A percentile compares a stretch with the other conserved stretches of the same genome.
These are phyloP conservation scores for Hermatobates lingyangjiaoensis DNA, from an alignment of 1,140 invertebrate genomes.

Conservation along the genomic window DNA sequence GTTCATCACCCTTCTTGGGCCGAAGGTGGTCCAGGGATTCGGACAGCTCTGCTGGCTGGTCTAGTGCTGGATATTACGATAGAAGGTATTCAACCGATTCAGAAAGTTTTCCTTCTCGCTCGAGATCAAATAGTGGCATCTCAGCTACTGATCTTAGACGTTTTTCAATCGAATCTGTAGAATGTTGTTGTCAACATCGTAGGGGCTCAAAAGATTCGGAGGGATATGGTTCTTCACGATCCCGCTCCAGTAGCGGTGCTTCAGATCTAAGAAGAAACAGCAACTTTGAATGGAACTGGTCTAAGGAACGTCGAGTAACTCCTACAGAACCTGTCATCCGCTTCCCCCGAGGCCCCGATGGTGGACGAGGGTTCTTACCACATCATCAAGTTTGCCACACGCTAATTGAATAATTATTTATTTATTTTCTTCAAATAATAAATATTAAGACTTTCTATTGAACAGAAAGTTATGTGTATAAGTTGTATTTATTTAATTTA, in stretches of 20 bases:
- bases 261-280: conserved; percentile 12
- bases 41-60: conserved; percentile 35
- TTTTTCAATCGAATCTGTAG: conserved; percentile 22
- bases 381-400: conserved; percentile 13
- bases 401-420: conserved; percentile 16
- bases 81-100: conserved; percentile 26
- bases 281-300: conserved; percentile 12
- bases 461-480: too few relatives aligned
- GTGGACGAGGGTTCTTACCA: conserved; percentile 48
- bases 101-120: conserved; percentile 26
- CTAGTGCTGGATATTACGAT: conserved; percentile 27
- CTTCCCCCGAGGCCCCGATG: conserved; percentile 64
- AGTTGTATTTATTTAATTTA: too few relatives aligned
- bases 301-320: neutral
- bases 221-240: conserved; percentile 25
- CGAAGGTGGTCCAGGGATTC: conserved; percentile 35
- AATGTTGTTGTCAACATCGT: conserved; percentile 19
- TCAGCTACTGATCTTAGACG: conserved; percentile 21
- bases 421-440: too few relatives aligned
- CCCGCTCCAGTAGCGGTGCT: conserved; percentile 31
- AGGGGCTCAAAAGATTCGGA: conserved; percentile 20
- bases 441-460: too few relatives aligned
- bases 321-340: conserved; percentile 27
- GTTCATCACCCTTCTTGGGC: conserved; percentile 34
- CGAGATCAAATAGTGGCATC: conserved; percentile 25